Evolutionary conservation across 2,888 invertebrate species (phyloP), one percentile per base, ranked within the genome.

Genomic region (Ischnus inquisitorius): DNA sequence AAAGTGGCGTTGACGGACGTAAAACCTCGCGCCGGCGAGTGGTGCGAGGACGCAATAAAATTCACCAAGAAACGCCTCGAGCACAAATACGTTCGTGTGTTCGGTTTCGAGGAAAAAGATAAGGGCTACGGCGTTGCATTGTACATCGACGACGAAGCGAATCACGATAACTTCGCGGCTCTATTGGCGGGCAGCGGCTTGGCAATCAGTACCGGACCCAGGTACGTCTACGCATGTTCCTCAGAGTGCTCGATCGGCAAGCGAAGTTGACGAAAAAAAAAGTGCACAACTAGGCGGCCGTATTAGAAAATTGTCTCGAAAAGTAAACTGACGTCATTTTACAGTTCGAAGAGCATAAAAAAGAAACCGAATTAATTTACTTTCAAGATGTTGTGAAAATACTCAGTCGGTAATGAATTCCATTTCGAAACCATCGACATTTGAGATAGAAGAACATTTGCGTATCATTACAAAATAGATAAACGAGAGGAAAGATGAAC

Each of bases 121-220:
- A 84, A 87, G 2, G 85, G 87, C 6, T 90, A 89, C 46, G 79
- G 76, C 3, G 88, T 88, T 82, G 25, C 89, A 89, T 51, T 91
- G 81, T 88, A 54, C 88, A 89, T 82, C 8, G 85, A 90, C 1
- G 88, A 91, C 1, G 93, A 94, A 48, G 84, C 93, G 0, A 82
- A 62, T 62, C 69, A 51, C 10, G 54, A 77, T 1, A 95, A 95
- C 87, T 89, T 96, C 1, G 95, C 95, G 88, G 94, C 94, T 0
- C 81, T 94, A 48, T 89, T 96, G 80, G 95, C 95, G 0, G 91
- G 93, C 10, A 92, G 94, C 22, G 93, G 93, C 0, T 92, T 94
- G 28, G 96, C 95, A 0, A 78, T 89, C 14, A 94, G 95, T 68
- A 94, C 93, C 3, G 96, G 95, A 0, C 88, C 90, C 62, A 91